Evolutionary conservation across 2,113 vertebrate species (phyloP), one percentile per base, ranked within the genome.

Genomic region (Alligator mississippiensis): DNA sequence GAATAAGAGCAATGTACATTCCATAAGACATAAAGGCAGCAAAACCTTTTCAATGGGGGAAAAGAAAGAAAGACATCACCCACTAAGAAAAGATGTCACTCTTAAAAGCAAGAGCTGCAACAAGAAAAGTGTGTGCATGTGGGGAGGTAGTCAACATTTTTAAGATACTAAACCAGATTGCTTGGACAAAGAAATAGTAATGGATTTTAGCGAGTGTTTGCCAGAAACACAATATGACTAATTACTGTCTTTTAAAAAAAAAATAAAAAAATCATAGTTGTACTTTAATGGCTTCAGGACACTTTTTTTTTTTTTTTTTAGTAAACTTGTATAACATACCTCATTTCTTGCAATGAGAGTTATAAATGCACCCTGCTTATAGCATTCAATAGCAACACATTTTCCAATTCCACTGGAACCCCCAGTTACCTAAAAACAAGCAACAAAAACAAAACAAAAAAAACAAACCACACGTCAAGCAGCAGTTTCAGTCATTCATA

Each of bases 371-470:
- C 99, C 99, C 95, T 99, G 99, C 84, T 97, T 99, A 75, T 98
- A 99, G 95, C 99, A 99, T 95, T 99, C 99, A 34, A 99, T 98
- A 24, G 99, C 99, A 84, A 99, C 98, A 79, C 98, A 97, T 97
- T 99, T 99, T n/a, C 99, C 99, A 83, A 99, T 99, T 70, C 99
- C 99, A 90, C 99, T 99, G 83, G 99, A 99, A 30, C 99, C 99
- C 80, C 99, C 99, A 1, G 99, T 99, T 38, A 99, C 99, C 99
- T 99, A 84, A 11, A 94, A 93, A 79, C 19, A 89, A 88, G 30
- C 11, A 11, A 38, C 68, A 72, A 62, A 9, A 74, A 30, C 9
- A 25, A 79, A 18, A 11, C 60, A 34, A 60, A 27, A 38, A 34
- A 34, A 34, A 34, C 34, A 47, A 54, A 80, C n/a, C 47, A 59